phyloP scores from a whole-genome alignment of 2,113 vertebrate genomes.

The Notothenia coriiceps region DNA sequence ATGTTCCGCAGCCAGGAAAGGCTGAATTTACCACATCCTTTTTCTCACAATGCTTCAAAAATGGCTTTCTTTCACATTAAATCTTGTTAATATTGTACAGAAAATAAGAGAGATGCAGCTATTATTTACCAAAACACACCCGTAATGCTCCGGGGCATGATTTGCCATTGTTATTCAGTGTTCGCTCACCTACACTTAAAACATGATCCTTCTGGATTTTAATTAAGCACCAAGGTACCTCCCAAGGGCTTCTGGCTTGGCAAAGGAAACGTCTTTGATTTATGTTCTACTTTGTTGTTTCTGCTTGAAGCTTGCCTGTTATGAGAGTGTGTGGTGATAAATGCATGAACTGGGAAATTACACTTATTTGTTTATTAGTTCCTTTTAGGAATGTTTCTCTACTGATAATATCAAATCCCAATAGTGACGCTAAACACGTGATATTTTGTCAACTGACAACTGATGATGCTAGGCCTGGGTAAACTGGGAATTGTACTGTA shows the following conservation, averaged over 20 bases:
- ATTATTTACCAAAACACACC: conserved; percentile 76
- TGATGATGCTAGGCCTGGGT: conserved; percentile 25
- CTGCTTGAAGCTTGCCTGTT: conserved; percentile 82
- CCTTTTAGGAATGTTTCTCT: conserved; percentile 66
- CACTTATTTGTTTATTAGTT: conserved; percentile 85
- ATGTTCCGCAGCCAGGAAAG: conserved; percentile 62
- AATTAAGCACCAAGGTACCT: conserved; percentile 87
- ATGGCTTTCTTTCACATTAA: conserved; percentile 62
- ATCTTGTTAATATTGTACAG: conserved; percentile 70
- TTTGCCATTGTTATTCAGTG: conserved; percentile 87
- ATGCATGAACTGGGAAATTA: conserved; percentile 74
- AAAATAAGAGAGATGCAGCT: conserved; percentile 47
- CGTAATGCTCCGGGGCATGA: conserved; percentile 79
- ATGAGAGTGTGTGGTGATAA: conserved; percentile 76
- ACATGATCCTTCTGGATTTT: conserved; percentile 89
- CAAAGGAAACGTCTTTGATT: conserved; percentile 86
- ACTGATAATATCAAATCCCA: conserved; percentile 54
- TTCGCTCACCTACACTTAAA: conserved; percentile 86
- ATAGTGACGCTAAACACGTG: conserved; percentile 51
- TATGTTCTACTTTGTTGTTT: conserved; percentile 85
- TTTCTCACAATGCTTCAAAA: conserved; percentile 46
- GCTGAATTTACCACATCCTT: conserved; percentile 61
- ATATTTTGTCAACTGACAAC: conserved; percentile 49
- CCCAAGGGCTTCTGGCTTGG: conserved; percentile 81
- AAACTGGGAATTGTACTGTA: background rate